phyloP scores from a whole-genome alignment of 2,888 invertebrate genomes.

The Agrotis puta region DNA sequence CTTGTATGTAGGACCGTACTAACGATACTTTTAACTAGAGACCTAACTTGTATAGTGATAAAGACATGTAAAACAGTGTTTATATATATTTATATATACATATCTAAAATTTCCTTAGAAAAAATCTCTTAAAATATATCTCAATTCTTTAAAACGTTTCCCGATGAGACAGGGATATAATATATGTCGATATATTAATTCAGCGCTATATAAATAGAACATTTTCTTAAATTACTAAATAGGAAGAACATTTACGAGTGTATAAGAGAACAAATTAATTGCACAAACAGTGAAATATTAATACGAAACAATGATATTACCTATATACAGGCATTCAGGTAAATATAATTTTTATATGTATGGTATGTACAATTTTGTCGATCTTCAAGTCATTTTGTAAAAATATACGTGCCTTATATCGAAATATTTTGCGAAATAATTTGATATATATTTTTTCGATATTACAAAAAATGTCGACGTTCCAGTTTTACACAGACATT shows the following conservation, averaged over 20 bases:
- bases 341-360: slow-evolving; percentile 45
- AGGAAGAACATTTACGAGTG: slow-evolving; percentile 87
- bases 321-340: slow-evolving; percentile 60
- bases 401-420: slow-evolving; percentile 4
- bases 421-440: slow-evolving; percentile 5
- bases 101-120: slow-evolving; percentile 86
- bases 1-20: slow-evolving; percentile 71
- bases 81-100: slow-evolving; percentile 75
- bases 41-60: slow-evolving; percentile 85
- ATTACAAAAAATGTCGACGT: slow-evolving; percentile 19
- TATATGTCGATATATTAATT: slow-evolving; percentile 80
- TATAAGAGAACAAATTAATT: slow-evolving; percentile 86
- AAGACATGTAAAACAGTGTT: slow-evolving; percentile 87
- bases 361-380: slow-evolving; percentile 40
- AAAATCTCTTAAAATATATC: slow-evolving; percentile 91
- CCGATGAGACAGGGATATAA: slow-evolving; percentile 75
- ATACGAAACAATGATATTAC: slow-evolving; percentile 74
- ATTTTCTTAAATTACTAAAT: slow-evolving; percentile 85
- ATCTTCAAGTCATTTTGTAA: slow-evolving; percentile 12
- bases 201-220: slow-evolving; percentile 86
- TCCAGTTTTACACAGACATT: slow-evolving; percentile 22
- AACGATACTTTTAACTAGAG: slow-evolving; percentile 76
- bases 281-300: slow-evolving; percentile 85
- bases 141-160: slow-evolving; percentile 82
- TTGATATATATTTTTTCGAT: slow-evolving; percentile 10